Conservation (phyloP, 2,888 invertebrate genomes). For the Ceramica pisi region DNA sequence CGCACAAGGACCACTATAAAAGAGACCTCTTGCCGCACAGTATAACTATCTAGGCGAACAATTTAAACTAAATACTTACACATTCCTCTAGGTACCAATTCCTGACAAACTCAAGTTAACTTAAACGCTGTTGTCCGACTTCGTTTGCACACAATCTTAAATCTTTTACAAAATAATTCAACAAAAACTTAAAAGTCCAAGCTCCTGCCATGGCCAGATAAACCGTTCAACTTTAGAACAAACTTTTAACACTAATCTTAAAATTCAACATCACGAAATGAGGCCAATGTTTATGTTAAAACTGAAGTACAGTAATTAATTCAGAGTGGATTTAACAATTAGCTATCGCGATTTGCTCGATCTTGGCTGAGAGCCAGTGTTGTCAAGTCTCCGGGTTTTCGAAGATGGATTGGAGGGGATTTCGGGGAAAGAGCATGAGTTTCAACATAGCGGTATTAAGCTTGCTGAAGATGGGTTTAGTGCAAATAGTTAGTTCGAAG, state of each 20-base stretch:
- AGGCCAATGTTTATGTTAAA: conserved; percentile 55
- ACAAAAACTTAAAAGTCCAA: conserved; percentile 9
- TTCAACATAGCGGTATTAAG: neutral
- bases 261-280: conserved; percentile 56
- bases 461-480: neutral
- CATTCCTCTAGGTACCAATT: neutral
- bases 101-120: neutral
- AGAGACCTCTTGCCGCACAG: neutral
- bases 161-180: conserved; percentile 35
- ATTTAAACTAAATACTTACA: neutral
- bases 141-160: conserved; percentile 3
- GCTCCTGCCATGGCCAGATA: conserved; percentile 9
- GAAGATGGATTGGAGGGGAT: conserved; percentile 27
- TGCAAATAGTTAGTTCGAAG: neutral
- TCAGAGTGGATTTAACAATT: conserved; percentile 58
- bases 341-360: conserved; percentile 42
- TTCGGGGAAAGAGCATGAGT: conserved; percentile 6
- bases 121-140: conserved; percentile 1
- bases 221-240: conserved; percentile 23
- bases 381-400: conserved; percentile 31
- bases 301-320: conserved; percentile 54
- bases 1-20: no score
- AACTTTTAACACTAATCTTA: conserved; percentile 51
- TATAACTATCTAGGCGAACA: neutral
- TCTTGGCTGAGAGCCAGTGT: conserved; percentile 36